A percentile compares a stretch with the other conserved stretches of the same genome.
These are phyloP conservation scores for Cryptoblepharus egeriae DNA, from an alignment of 2,797 vertebrate species.

Conservation along the genomic window DNA sequence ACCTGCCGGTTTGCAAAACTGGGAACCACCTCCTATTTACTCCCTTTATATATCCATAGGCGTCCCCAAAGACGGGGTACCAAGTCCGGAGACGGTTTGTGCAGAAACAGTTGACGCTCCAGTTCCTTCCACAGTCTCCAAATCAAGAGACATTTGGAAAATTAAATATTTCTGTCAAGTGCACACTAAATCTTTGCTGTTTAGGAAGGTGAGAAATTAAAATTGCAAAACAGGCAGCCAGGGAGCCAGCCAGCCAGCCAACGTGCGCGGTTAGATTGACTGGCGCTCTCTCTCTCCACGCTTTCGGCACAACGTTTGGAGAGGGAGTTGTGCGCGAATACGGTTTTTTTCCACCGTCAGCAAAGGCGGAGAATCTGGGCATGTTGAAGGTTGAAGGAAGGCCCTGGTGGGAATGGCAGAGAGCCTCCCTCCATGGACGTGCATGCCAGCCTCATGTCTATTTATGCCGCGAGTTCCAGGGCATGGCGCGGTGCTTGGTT, in stretches of 20 bases:
- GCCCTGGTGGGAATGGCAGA: not conserved
- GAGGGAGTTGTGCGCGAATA: conserved; percentile 45
- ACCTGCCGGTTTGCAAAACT: not conserved
- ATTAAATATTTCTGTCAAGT: conserved; percentile 73
- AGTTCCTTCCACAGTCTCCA: conserved; percentile 41
- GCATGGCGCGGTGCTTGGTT: not conserved
- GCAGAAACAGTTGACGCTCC: conserved; percentile 38
- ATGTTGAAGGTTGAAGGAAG: not conserved
- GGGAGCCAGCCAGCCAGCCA: conserved; percentile 42
- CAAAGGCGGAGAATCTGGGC: rapidly evolving
- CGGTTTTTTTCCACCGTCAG: conserved; percentile 12
- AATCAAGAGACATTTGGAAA: conserved; percentile 62
- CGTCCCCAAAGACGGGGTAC: conserved; percentile 3
- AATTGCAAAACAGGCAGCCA: conserved; percentile 65
- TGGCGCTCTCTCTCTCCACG: conserved; percentile 33
- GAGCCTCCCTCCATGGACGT: not conserved
- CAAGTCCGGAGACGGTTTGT: conserved; percentile 38
- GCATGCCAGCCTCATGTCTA: not conserved
- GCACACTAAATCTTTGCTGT: conserved; percentile 66
- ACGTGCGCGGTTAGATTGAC: conserved; percentile 25
- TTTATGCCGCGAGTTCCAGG: not conserved
- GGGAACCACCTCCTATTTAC: not conserved
- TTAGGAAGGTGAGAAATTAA: conserved; percentile 76
- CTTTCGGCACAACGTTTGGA: not conserved
- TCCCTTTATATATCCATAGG: not conserved